Percentiles rank a stretch among this genome's conserved stretches.
phyloP scores from a whole-genome alignment of 2,797 vertebrate species.

The Acanthopagrus latus region DNA sequence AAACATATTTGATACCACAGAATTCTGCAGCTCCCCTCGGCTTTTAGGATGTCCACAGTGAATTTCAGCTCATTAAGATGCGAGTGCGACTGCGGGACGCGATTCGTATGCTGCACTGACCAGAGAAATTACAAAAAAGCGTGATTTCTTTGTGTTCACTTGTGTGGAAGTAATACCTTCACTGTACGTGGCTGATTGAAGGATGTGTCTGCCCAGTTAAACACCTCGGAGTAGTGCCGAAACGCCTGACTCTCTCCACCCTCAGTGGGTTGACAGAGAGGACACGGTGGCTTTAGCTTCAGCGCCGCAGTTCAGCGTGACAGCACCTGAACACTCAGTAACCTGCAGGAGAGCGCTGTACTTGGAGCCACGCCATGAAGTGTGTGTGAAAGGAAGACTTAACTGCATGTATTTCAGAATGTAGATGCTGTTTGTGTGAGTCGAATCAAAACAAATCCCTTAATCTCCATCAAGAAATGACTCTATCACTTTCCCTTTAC shows the following conservation, averaged over 20 bases:
- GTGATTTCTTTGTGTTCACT: neutral
- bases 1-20: no score
- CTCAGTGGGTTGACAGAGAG: constrained; percentile 6
- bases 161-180: neutral
- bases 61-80: neutral
- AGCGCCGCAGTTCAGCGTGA: neutral
- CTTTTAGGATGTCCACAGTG: no score
- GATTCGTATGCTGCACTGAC: neutral
- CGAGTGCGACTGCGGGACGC: neutral
- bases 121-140: neutral
- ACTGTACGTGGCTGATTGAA: constrained; percentile 9
- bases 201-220: constrained; percentile 16
- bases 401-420: neutral
- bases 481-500: constrained; percentile 6
- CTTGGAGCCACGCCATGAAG: neutral
- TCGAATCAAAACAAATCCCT: neutral
- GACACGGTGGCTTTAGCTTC: constrained; percentile 28
- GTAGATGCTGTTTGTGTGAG: constrained; percentile 6
- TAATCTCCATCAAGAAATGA: constrained; percentile 1
- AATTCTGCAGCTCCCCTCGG: no score
- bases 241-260: constrained; percentile 8
- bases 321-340: constrained; percentile 26
- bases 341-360: neutral
- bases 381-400: constrained; percentile 12
- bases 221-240: constrained; percentile 8